A percentile compares a stretch with the other conserved stretches of the same genome.
Conservation (phyloP, 2,113 vertebrate genomes). For the Hymenochirus boettgeri region DNA sequence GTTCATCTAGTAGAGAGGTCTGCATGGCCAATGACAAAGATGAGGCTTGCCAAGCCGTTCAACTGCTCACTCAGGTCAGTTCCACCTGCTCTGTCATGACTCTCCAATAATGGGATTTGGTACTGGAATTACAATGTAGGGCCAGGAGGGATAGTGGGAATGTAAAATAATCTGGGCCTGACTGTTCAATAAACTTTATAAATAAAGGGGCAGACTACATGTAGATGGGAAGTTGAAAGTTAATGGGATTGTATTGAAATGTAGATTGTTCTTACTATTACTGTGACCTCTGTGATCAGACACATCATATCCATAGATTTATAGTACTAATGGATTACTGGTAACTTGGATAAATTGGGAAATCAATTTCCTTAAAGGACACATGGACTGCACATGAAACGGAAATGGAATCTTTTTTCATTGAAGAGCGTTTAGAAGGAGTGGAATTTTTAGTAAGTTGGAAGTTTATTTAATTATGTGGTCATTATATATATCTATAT, state of each 20-base stretch:
- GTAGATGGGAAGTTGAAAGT: too few relatives aligned
- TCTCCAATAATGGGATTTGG: background rate
- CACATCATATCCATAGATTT: background rate
- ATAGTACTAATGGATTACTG: too few relatives aligned
- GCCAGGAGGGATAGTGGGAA: too few relatives aligned
- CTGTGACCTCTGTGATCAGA: background rate
- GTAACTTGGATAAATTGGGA: too few relatives aligned
- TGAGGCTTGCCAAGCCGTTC: conserved; percentile 83
- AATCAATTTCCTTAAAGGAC: conserved; percentile 58
- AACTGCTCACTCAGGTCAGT: conserved; percentile 81
- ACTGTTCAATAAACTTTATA: too few relatives aligned
- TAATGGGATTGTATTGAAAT: too few relatives aligned
- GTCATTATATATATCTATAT: too few relatives aligned
- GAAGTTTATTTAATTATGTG: background rate
- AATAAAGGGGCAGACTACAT: too few relatives aligned
- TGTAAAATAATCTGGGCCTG: too few relatives aligned
- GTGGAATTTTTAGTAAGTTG: conserved; percentile 82
- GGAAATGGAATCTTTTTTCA: conserved; percentile 71
- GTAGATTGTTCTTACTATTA: background rate
- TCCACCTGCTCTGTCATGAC: background rate
- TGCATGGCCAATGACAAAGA: conserved; percentile 72
- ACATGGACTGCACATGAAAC: conserved; percentile 65
- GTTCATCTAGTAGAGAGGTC: conserved; percentile 75
- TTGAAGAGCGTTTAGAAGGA: conserved; percentile 84
- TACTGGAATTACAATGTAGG: too few relatives aligned